Conservation (phyloP, 2,113 vertebrate genomes). For the Aix galericulata region DNA sequence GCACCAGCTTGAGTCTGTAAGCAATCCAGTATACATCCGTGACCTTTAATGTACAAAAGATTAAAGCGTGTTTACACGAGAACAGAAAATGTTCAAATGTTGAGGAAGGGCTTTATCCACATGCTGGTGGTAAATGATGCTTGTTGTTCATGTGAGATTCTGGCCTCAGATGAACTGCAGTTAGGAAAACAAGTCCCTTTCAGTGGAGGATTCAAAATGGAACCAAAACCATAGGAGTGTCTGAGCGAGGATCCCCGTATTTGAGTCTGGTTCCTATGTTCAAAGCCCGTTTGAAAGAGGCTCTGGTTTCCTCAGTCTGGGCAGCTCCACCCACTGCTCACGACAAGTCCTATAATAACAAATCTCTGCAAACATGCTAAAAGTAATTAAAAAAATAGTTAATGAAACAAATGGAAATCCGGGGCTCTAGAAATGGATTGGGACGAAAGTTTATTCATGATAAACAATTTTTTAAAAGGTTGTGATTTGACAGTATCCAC, state of each 20-base stretch:
- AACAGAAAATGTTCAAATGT: constrained; percentile 29
- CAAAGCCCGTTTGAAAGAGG: background rate
- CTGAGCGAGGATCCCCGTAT: background rate
- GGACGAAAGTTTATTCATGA: background rate
- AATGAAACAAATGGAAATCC: background rate
- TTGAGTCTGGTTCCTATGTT: background rate
- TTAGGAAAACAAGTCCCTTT: background rate
- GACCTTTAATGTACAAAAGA: constrained; percentile 69
- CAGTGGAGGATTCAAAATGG: background rate
- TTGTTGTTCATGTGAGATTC: background rate
- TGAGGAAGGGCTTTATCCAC: constrained; percentile 16
- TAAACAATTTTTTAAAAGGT: background rate
- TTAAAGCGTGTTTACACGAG: constrained; percentile 72
- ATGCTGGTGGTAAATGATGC: background rate
- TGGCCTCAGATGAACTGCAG: constrained; percentile 29
- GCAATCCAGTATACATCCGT: constrained; percentile 36
- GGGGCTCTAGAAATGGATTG: background rate
- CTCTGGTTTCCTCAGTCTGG: background rate
- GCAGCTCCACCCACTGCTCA: constrained; percentile 25
- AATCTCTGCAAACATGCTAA: background rate
- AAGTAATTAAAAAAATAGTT: background rate
- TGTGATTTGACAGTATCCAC: background rate
- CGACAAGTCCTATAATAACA: constrained; percentile 37
- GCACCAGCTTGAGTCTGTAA: constrained; percentile 63
- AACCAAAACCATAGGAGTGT: constrained; percentile 15